Base-by-base conservation (phyloP, 2,888 invertebrate genomes). In the Synergus japonicus region DNA sequence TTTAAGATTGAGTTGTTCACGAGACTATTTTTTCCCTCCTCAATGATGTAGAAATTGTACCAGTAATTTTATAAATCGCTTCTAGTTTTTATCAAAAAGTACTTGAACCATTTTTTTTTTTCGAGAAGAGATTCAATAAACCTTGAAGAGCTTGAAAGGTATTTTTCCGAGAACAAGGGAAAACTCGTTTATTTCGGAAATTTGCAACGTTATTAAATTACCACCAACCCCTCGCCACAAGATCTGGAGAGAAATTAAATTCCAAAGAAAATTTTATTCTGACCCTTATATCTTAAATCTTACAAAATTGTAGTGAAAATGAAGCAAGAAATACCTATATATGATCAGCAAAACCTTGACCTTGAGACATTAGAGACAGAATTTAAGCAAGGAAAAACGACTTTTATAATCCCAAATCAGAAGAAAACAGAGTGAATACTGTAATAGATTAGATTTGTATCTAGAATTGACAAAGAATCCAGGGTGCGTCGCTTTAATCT, bases 171-270 rank as follows among this genome's bases (percentile, higher is more conserved):
- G 54, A 73, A 73, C 69, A 73, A 73, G 69, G 49, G 54, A 73
- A 73, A 49, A 73, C 22, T 60, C 22, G 63, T 54, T 37, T 54
- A 37, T 73, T 73, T 73, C 54, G 41, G 73, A 73, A 37, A 73
- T 73, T 73, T 73, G 54, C 73, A 73, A 73, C 73, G 49, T 73
- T 73, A 54, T 73, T 73, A 73, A 73, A 73, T 73, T 41, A 73
- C 54, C 73, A 54, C n/a, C 73, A 37, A 73, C 54, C 73, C 73
- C n/a, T 73, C 37, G 73, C 63, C 22, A 63, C 18, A 63, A 63
- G 29, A 63, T 22, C 63, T 29, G 63, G 13, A 73, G 37, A 73
- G 73, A 73, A 73, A 73, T 73, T 73, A 73, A 73, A 73, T 73
- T 73, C 73, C 73, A 73, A 54, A 54, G 73, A 54, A 41, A 73